Evolutionary conservation across 2,797 vertebrate genomes (phyloP), one percentile per base, ranked within the genome.

Genomic region (Orestias chungarensis): DNA sequence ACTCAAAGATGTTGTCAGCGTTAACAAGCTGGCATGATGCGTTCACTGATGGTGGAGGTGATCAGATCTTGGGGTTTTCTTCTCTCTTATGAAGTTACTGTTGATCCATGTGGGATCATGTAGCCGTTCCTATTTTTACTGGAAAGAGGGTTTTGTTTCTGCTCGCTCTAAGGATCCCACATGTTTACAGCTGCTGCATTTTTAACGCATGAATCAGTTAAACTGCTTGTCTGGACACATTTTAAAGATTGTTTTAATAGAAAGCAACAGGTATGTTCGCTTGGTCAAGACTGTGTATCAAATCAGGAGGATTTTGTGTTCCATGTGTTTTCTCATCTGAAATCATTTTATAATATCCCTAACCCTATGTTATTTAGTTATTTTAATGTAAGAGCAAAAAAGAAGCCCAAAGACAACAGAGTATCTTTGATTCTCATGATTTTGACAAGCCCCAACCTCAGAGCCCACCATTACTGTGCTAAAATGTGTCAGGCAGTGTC

Each of bases 151-250:
- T 61, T 6, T 64, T 4, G 54, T 61, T 50, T 57, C 23, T 64
- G 44, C 64, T 52, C 64, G 68, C 25, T 12, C 46, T 46, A 38
- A 52, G 0, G 69, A 33, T 54, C 33, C 17, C 65, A 57, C 38
- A 69, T 49, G 46, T 79, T 42, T 64, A 2, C 29, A 54, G 40
- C 35, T 50, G 71, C 71, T 78, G 65, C 70, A 35, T 70, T 75
- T 75, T 44, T 20, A 29, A 18, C 55, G 1, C 5, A 9, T 68
- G 70, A 80, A 73, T 77, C 42, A 23, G 25, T 70, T 33, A 67
- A 25, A 27, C 23, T 31, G 47, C 80, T 66, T 78, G 78, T 78
- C 49, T 29, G 3, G 6, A 62, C 76, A 81, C 0, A 42, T 25
- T 82, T 80, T 66, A 69, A 66, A 73, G 25, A 33, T 29, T 49